Base-by-base conservation (phyloP, 2,113 vertebrate genomes). In the Mola mola region DNA sequence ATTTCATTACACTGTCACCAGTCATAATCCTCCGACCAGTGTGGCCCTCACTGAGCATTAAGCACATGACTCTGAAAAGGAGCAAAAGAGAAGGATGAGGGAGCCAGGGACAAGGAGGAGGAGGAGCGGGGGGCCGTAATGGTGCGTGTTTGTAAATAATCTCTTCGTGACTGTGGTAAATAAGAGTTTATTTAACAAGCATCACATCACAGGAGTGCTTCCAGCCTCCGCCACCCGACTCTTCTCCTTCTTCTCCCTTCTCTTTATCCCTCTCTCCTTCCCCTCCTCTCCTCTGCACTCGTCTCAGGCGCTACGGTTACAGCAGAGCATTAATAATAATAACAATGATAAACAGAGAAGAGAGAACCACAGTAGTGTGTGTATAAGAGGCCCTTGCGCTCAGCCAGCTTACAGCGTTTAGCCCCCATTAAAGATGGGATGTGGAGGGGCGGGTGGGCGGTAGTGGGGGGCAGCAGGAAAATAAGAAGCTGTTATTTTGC, bases 151-250 rank as follows among this genome's bases (percentile, higher is more conserved):
- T 89, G 90, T 93, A 91, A 92, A 92, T 93, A 92, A 90, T 90
- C 89, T 86, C 79, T 65, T 81, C 71, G 84, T 84, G 85, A 65
- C 29, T 28, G 72, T 66, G 77, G 79, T 90, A 92, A 92, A 92
- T 88, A 88, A 78, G 75, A 80, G 90, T 92, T 93, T 92, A 91
- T 90, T 89, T 89, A 91, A 90, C 87, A 84, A 87, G 88, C 83
- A 51, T 86, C 87, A 86, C 82, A 89, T 83, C 88, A 89, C 81
- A 89, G 72, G 66, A 62, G 68, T 50, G 51, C 75, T 71, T 68
- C 85, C 74, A 79, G 67, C 82, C 83, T 80, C 65, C 34, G 11
- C 68, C 42, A n/a, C n/a, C n/a, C n/a, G n/a, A n/a, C 36, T 52
- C 60, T 50, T 34, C 33, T 1, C 55, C 56, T 25, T 52, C 74